Evolutionary conservation across 23 tunicate genomes (phyloP).

Genomic region (Styela plicata): DNA sequence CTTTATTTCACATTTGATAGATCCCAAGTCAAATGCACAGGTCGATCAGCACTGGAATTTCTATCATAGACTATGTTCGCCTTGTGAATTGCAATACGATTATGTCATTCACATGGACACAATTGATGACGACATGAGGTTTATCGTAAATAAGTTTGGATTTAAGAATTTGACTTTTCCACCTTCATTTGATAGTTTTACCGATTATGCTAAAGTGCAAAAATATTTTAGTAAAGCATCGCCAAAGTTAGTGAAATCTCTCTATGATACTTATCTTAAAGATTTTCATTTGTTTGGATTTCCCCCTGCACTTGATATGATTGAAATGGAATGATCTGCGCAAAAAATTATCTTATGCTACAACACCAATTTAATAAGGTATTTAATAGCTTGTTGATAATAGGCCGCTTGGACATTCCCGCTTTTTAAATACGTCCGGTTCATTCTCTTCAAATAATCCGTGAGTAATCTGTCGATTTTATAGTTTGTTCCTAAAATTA

Average conservation of each 20-base stretch:
- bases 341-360: too few species aligned
- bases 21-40: neutral
- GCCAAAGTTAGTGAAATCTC: slow-evolving; percentile 36
- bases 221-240: slow-evolving; percentile 26
- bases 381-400: too few species aligned
- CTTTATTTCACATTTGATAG: neutral
- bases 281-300: slow-evolving; percentile 57
- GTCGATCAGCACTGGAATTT: slow-evolving; percentile 52
- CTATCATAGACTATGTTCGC: slow-evolving; percentile 50
- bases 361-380: too few species aligned
- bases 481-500: too few species aligned
- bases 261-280: slow-evolving; percentile 36
- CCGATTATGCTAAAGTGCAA: slow-evolving; percentile 7
- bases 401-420: too few species aligned
- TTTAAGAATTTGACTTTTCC: slow-evolving; percentile 13
- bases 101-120: slow-evolving; percentile 38
- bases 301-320: too few species aligned
- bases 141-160: neutral
- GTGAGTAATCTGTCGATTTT: too few species aligned
- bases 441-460: too few species aligned
- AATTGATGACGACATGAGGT: slow-evolving; percentile 45
- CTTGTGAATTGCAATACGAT: slow-evolving; percentile 68
- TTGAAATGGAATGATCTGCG: too few species aligned
- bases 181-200: neutral
- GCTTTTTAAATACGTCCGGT: too few species aligned